phyloP scores from a whole-genome alignment of 2,113 vertebrate species.

The Scartelaos histophorus region DNA sequence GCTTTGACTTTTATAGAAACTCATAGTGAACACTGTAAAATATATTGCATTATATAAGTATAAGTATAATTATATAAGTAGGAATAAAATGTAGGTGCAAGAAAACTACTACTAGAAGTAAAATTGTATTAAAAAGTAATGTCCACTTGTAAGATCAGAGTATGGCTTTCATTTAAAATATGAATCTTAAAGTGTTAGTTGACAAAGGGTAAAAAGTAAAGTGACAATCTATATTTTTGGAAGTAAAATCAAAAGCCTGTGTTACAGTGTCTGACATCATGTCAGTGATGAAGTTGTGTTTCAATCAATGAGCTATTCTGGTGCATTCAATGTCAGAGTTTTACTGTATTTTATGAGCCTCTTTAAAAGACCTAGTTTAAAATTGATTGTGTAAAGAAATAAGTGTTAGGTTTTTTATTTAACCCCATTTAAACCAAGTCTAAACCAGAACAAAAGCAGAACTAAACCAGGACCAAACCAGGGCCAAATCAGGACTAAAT shows the following conservation, averaged over 20 bases:
- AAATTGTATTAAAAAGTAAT: no score
- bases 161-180: no score
- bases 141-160: not conserved
- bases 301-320: slow-evolving; percentile 19
- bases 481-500: no score
- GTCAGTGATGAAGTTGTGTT: slow-evolving; percentile 5
- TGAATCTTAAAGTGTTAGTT: not conserved
- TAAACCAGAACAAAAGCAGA: not conserved
- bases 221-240: not conserved
- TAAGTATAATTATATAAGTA: no score
- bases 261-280: slow-evolving; percentile 22
- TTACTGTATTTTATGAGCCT: not conserved
- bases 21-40: no score
- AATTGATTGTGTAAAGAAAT: not conserved
- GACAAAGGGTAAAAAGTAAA: slow-evolving; percentile 2
- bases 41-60: no score
- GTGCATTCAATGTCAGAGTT: not conserved
- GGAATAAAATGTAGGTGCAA: no score
- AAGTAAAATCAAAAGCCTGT: not conserved
- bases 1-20: no score
- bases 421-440: not conserved
- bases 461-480: no score
- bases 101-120: no score
- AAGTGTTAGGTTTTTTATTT: not conserved
- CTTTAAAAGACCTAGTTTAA: not conserved